Evolutionary conservation across 2,113 vertebrate species (phyloP), one percentile per base, ranked within the genome.

Genomic region (Malurus alboscapulatus): DNA sequence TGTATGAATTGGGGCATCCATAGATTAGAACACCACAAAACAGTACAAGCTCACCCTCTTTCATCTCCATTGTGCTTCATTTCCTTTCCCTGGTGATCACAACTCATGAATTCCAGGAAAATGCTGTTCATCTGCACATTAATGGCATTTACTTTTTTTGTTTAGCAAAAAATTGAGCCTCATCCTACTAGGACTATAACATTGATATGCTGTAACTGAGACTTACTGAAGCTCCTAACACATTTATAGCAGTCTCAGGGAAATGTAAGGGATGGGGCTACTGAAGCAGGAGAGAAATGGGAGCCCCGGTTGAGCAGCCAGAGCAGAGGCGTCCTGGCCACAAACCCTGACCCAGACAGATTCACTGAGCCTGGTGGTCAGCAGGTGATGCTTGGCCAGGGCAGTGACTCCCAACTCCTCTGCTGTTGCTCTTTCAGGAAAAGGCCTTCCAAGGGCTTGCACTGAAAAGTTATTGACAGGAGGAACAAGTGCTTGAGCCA

Each of bases 161-260:
- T 91, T 45, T 88, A 62, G 80, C 65, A 50, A 68, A 90, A 92
- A 79, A 10, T 5, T 84, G 81, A 91, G 78, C 71, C 74, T 81
- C 6, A 2, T 91, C 44, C 73, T 82, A 54, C 42, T 45, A 45
- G 34, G 36, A 87, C 66, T 83, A 36, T 87, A 30, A 30, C 66
- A 75, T 67, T 68, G 85, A 13, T 38, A 21, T 61, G n/a, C 48
- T 65, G 32, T 50, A 47, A 69, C 55, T 42, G 51, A 58, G 51
- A 81, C 55, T 32, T 79, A 45, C 4, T 45, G 87, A 61, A 84
- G 79, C 50, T 79, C 58, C 74, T 38, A 12, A 87, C 8, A 7
- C n/a, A 63, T 45, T 50, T 81, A 78, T 2, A 84, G 38, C 38
- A 88, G n/a, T 44, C 73, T 55, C 55, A 59, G 68, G 44, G 30